Evolutionary conservation across 2,797 vertebrate species (phyloP), one percentile per base, ranked within the genome.

Genomic region (Thaleichthys pacificus): DNA sequence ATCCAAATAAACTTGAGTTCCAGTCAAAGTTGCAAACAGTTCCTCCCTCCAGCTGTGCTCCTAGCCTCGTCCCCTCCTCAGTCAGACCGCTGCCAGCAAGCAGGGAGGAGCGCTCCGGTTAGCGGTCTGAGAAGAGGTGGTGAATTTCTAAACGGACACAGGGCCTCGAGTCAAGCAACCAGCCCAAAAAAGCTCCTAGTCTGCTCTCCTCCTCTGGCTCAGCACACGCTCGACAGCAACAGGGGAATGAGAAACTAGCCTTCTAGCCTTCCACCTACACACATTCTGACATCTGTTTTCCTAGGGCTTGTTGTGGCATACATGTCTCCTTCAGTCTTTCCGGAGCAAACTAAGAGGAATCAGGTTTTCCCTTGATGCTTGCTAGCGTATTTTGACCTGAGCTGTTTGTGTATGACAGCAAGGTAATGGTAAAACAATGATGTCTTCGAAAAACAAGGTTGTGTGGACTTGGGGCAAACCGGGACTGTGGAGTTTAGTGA

Each of bases 121-220:
- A 49, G 60, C 49, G 42, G 35, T 70, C 42, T 21, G 11, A 11
- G 35, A 15, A 17, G 12, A 22, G 69, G 22, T 28, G 6, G 38
- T 12, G 21, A 49, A n/a, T 24, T 22, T 9, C 60, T 42, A 24
- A 47, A 15, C 22, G 24, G 60, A 38, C 38, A 42, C 5, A 22
- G 26, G 15, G 69, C 57, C 58, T 8, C 61, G 60, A 62, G 57
- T 47, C 69, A 32, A 70, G 56, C 6, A n/a, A 62, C 28, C 26
- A 60, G 30, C 38, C 15, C 9, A 14, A 57, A 67, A 67, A 24
- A 51, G 49, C 30, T 22, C 17, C 4, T 22, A 58, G 12, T 38
- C 14, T 38, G 32, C 21, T 57, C n/a, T 38, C 11, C 38, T 61
- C 69, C 47, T 14, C 3, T 4, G 42, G 2, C 60, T 4, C 14